phyloP scores from a whole-genome alignment of 2,888 invertebrate genomes.

The Sesia bembeciformis region DNA sequence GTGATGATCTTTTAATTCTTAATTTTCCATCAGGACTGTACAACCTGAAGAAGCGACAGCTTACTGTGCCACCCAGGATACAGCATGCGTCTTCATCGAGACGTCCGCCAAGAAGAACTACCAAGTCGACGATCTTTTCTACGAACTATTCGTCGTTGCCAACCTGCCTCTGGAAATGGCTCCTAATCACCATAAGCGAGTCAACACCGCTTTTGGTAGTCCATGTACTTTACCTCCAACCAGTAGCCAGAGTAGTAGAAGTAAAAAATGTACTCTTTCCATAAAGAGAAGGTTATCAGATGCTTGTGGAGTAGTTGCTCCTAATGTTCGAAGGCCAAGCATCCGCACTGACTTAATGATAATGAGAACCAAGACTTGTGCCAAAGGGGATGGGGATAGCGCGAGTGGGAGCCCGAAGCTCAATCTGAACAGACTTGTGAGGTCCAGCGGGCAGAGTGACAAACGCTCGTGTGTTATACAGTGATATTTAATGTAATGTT shows the following conservation, averaged over 20 bases:
- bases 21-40: constrained; percentile 75
- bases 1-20: too few relatives aligned
- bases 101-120: constrained; percentile 88
- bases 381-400: constrained; percentile 79
- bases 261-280: constrained; percentile 84
- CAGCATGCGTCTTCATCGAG: constrained; percentile 85
- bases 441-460: constrained; percentile 56
- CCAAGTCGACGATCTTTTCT: constrained; percentile 88
- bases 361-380: constrained; percentile 88
- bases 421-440: constrained; percentile 61
- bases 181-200: constrained; percentile 88
- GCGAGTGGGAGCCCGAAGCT: constrained; percentile 70
- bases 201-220: constrained; percentile 83
- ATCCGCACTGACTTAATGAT: constrained; percentile 92
- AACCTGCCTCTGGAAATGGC: constrained; percentile 92
- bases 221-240: constrained; percentile 84
- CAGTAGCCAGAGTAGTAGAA: constrained; percentile 76
- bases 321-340: constrained; percentile 89
- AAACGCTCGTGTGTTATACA: constrained; percentile 64
- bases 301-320: constrained; percentile 92
- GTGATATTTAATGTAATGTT: constrained; percentile 37
- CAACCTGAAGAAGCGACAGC: constrained; percentile 83
- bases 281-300: constrained; percentile 88
- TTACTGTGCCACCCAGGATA: constrained; percentile 85
- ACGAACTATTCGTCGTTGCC: constrained; percentile 87